Evolutionary conservation across 2,888 invertebrate species (phyloP), one percentile per base, ranked within the genome.

Genomic region (Cataglyphis altisquamis): DNA sequence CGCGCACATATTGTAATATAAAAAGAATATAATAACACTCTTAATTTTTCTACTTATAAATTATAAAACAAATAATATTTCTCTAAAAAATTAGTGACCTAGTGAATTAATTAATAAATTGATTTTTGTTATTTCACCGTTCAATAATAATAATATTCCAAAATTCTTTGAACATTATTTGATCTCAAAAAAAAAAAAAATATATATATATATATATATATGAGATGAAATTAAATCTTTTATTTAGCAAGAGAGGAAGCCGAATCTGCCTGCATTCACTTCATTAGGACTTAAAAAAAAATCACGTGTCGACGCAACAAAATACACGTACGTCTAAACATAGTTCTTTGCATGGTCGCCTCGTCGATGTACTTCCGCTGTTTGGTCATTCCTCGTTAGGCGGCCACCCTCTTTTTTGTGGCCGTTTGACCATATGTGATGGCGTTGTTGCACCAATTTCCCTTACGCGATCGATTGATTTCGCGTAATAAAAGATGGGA

Each of bases 401-500:
- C 83, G 81, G 68, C 87, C 92, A 92, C 94, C 94, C 94, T 93
- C 92, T 93, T 93, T 93, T 94, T 93, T 94, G 78, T 80, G 92
- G 92, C 94, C 94, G 92, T 93, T 92, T 92, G 94, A 94, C 94
- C 94, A 95, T 94, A 94, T 95, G 94, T 86, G 94, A 88, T 86
- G 89, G 89, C 91, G 92, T 57, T 67, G 74, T 48, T 72, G 67
- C 74, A 64, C 39, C 81, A 82, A 86, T 85, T 87, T 66, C 29
- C 52, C 63, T 21, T 62, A 86, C 84, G 39, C 86, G 88, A 92
- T 92, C 92, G 93, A 91, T 91, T 90, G 90, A 91, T 92, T 91
- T 90, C 85, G 87, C 85, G 86, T 64, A 82, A 89, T 87, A 86
- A 88, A 86, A 87, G 89, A 87, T 77, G 48, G 83, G 88, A 85